Conservation (phyloP, 64 coral and sea anemone species). For the Actinia tenebrosa region DNA sequence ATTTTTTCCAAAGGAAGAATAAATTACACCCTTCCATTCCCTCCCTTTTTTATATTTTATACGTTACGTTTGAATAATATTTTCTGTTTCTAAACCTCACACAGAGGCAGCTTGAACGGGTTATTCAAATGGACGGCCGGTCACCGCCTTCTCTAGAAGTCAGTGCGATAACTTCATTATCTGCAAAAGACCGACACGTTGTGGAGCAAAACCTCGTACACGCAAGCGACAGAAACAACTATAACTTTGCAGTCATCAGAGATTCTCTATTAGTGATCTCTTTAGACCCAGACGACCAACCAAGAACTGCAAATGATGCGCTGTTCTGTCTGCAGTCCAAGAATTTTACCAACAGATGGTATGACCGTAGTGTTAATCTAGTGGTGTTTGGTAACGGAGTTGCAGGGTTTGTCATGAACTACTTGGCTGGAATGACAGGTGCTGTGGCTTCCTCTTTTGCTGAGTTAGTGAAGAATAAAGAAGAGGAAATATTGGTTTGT, state of each 20-base stretch:
- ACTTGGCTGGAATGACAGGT: slow-evolving; percentile 55
- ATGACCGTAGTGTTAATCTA: slow-evolving; percentile 51
- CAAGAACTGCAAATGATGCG: slow-evolving; percentile 56
- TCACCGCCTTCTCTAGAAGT: neutral
- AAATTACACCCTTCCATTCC: too few species aligned
- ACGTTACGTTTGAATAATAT: too few species aligned
- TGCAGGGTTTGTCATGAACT: slow-evolving; percentile 55
- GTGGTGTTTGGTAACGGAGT: slow-evolving; percentile 54
- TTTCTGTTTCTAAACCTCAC: too few species aligned
- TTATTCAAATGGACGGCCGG: slow-evolving; percentile 27
- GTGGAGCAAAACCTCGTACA: slow-evolving; percentile 52
- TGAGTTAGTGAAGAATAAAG: slow-evolving; percentile 10
- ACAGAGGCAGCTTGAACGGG: slow-evolving; percentile 50
- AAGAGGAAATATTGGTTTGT: neutral
- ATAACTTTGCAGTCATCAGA: slow-evolving; percentile 41
- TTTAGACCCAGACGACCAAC: slow-evolving; percentile 49
- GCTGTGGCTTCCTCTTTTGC: slow-evolving; percentile 42
- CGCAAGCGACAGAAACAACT: slow-evolving; percentile 29
- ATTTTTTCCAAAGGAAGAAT: too few species aligned
- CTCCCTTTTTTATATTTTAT: too few species aligned
- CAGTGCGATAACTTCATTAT: slow-evolving; percentile 52
- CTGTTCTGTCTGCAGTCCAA: slow-evolving; percentile 65
- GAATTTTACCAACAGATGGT: slow-evolving; percentile 79
- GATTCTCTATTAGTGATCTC: slow-evolving; percentile 73
- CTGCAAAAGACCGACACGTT: slow-evolving; percentile 21